Evolutionary conservation across 2,888 invertebrate species (phyloP).

Genomic region (Catocala sponsa): DNA sequence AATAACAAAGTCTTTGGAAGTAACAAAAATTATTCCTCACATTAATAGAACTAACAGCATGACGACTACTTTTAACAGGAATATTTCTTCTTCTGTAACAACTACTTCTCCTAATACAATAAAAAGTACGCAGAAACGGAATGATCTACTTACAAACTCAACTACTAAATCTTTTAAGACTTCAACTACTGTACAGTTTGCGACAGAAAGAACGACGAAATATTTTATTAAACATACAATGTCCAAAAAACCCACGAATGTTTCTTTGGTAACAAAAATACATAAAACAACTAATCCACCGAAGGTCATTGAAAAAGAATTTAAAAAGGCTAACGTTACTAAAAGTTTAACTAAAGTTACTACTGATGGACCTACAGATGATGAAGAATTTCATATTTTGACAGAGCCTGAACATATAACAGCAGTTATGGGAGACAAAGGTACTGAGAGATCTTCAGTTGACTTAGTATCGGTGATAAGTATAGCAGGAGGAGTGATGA

Average conservation of each 20-base stretch:
- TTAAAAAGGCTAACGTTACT: constrained; percentile 58
- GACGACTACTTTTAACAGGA: constrained; percentile 68
- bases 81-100: constrained; percentile 70
- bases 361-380: constrained; percentile 71
- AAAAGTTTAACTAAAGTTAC: constrained; percentile 60
- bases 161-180: constrained; percentile 35
- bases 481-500: constrained; percentile 85
- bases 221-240: constrained; percentile 41
- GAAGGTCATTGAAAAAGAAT: constrained; percentile 37
- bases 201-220: constrained; percentile 45
- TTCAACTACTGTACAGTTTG: constrained; percentile 37
- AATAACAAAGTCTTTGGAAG: constrained; percentile 36
- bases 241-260: constrained; percentile 37
- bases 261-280: constrained; percentile 40
- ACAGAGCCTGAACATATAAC: constrained; percentile 87
- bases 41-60: constrained; percentile 83
- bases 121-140: constrained; percentile 43
- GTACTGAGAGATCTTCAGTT: constrained; percentile 73
- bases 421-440: constrained; percentile 83
- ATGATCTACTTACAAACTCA: constrained; percentile 34
- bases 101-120: constrained; percentile 62
- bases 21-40: constrained; percentile 41
- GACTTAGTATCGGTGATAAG: constrained; percentile 84
- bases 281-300: constrained; percentile 37
- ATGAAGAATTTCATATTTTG: constrained; percentile 86